Conservation (phyloP, 2,797 vertebrate genomes). For the Microtus obscurus region DNA sequence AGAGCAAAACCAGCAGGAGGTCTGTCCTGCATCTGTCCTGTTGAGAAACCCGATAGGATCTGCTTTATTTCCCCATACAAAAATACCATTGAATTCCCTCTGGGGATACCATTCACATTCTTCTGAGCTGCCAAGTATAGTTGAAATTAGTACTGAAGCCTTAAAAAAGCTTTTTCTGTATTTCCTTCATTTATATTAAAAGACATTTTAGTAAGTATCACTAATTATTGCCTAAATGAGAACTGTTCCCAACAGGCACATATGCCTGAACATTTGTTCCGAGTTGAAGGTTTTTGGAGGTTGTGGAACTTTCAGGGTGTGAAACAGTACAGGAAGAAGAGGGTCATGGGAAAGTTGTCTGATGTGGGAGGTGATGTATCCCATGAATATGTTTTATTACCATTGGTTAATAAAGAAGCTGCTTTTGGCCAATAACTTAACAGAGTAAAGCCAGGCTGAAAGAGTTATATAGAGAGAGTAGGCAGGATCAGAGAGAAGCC, state of each 20-base stretch:
- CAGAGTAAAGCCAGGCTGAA: too few relatives aligned
- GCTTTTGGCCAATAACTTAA: too few relatives aligned
- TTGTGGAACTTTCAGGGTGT: neutral
- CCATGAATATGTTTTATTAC: too few relatives aligned
- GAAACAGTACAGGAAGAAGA: neutral
- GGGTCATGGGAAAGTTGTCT: too few relatives aligned
- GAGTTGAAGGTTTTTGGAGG: neutral
- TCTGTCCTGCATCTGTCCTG: neutral
- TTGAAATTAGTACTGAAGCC: neutral
- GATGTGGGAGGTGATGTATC: too few relatives aligned
- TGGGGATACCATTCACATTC: neutral
- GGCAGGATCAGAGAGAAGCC: too few relatives aligned
- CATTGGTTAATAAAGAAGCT: too few relatives aligned
- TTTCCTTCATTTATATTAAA: neutral
- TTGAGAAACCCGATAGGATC: accelerated
- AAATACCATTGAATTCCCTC: neutral
- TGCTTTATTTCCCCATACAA: accelerated
- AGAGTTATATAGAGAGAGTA: too few relatives aligned
- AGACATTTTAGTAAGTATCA: neutral
- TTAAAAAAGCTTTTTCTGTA: neutral
- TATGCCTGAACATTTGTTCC: neutral
- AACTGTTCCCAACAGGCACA: neutral
- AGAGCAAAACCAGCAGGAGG: neutral
- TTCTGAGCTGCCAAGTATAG: neutral
- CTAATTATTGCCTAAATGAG: neutral